A percentile compares a stretch with the other conserved stretches of the same genome.
Conservation (phyloP, 1,140 invertebrate genomes). For the Meloidogyne floridensis region DNA sequence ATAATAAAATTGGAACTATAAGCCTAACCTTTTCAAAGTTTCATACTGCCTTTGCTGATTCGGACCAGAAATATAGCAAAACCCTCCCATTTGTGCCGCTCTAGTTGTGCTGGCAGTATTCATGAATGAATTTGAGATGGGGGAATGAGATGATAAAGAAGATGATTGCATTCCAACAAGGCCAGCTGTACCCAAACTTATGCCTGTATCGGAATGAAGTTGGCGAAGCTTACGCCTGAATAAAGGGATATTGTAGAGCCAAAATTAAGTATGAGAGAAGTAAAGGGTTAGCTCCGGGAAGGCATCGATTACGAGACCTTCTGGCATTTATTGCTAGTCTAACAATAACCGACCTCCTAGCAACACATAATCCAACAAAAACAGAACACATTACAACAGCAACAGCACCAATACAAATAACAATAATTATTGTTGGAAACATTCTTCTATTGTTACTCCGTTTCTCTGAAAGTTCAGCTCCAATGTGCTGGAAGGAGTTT, state of each 20-base stretch:
- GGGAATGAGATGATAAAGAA: slow-evolving; percentile 12
- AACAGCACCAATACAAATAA: slow-evolving; percentile 55
- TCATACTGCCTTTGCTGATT: not conserved
- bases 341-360: too few species aligned
- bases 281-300: too few species aligned
- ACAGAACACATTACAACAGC: slow-evolving; percentile 62
- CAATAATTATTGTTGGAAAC: slow-evolving; percentile 54
- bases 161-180: not conserved
- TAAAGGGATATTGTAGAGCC: not conserved
- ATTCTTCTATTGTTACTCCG: slow-evolving; percentile 20
- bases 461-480: not conserved
- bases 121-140: slow-evolving; percentile 28
- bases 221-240: not conserved
- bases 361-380: slow-evolving; percentile 59
- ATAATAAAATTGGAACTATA: too few species aligned
- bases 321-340: too few species aligned
- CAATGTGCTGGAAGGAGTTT: not conserved
- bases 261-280: too few species aligned
- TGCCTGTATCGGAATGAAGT: not conserved
- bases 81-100: slow-evolving; percentile 20
- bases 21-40: not conserved
- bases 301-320: too few species aligned
- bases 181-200: not conserved
- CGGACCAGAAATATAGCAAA: slow-evolving; percentile 15
- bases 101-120: slow-evolving; percentile 6